A percentile compares a stretch with the other conserved stretches of the same genome.
Evolutionary conservation across 2,113 vertebrate species (phyloP).

Genomic region (Tragelaphus strepsiceros): DNA sequence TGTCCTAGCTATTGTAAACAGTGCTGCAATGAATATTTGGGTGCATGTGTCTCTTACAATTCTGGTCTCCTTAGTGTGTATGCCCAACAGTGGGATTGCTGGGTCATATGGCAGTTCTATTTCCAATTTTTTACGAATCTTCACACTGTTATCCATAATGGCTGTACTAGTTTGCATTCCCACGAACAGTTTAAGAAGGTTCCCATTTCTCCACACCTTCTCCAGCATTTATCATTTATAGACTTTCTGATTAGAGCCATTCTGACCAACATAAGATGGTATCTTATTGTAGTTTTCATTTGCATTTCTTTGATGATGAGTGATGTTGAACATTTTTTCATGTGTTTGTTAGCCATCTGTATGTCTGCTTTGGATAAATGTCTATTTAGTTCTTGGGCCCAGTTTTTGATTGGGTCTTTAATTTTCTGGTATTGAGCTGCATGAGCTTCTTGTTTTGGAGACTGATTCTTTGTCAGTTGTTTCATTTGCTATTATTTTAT

Average conservation of each 20-base stretch:
- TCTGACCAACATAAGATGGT: neutral
- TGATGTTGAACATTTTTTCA: neutral
- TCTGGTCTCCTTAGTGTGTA: neutral
- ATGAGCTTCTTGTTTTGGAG: neutral
- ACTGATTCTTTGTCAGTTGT: neutral
- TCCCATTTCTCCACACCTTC: neutral
- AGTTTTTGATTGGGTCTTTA: neutral
- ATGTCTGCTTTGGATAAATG: neutral
- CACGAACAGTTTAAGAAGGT: neutral
- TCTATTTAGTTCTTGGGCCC: neutral
- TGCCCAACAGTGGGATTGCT: neutral
- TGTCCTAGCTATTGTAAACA: neutral
- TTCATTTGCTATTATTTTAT: neutral
- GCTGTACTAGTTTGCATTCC: neutral
- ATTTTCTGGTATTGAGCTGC: neutral
- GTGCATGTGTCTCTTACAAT: neutral
- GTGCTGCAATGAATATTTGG: neutral
- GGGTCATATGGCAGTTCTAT: neutral
- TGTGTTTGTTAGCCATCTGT: neutral
- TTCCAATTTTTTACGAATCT: neutral
- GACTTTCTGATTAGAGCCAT: neutral
- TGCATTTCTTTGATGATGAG: neutral
- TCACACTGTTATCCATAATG: neutral
- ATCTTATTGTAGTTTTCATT: neutral
- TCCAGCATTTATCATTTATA: neutral